A percentile compares a stretch with the other conserved stretches of the same genome.
phyloP scores from a whole-genome alignment of 2,113 vertebrate species.

The Equus quagga region DNA sequence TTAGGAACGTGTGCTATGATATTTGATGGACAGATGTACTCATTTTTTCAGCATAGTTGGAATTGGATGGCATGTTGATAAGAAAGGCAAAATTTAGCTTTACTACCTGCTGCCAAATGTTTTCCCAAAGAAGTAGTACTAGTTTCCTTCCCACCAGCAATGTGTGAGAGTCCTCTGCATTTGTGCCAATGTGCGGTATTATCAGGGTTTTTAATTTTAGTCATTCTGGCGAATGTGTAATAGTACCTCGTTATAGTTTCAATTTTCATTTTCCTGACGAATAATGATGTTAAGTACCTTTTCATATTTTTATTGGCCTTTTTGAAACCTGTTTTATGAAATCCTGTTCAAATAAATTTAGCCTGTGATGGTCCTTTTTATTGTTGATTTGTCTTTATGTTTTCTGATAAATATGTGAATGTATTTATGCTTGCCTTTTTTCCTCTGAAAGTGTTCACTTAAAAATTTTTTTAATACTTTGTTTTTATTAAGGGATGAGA shows the following conservation, averaged over 20 bases:
- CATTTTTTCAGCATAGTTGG: neutral
- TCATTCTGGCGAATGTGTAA: neutral
- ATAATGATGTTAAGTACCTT: neutral
- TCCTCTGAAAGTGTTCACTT: neutral
- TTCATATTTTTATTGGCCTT: neutral
- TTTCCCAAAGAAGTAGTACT: neutral
- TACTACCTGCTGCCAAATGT: neutral
- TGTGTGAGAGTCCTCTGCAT: neutral
- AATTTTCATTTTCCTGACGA: slow-evolving; percentile 39
- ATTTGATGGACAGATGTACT: slow-evolving; percentile 22
- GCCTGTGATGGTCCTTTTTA: neutral
- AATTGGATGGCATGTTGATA: neutral
- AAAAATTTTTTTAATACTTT: neutral
- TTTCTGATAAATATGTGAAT: neutral
- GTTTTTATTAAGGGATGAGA: neutral
- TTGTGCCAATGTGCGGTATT: neutral
- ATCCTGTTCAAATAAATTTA: neutral
- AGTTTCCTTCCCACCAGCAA: neutral
- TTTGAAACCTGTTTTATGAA: slow-evolving; percentile 6
- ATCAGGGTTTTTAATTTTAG: slow-evolving; percentile 30
- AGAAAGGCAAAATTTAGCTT: neutral
- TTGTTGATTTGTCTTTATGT: neutral
- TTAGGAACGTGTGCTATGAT: neutral
- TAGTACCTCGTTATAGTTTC: slow-evolving; percentile 15
- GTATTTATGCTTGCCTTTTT: neutral